Evolutionary conservation across 2,797 vertebrate species (phyloP), one percentile per base, ranked within the genome.

Genomic region (Astyanax mexicanus): DNA sequence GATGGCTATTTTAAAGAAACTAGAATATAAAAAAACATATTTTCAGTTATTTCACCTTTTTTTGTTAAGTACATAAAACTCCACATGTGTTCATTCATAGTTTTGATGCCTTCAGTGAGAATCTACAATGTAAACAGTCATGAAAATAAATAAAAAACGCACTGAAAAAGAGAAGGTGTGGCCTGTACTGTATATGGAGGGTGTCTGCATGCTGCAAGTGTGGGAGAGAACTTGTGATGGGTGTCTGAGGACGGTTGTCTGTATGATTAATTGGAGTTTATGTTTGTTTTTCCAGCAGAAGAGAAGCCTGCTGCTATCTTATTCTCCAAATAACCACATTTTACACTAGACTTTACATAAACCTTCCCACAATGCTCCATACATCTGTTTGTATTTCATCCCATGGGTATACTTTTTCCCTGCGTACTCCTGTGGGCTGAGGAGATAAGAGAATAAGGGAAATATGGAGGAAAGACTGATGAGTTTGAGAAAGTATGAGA

Each of bases 261-360:
- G 23, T 61, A 58, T 65, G 35, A 65, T 66, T 45, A 49, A 74
- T 80, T 64, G 15, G 68, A 69, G 45, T 69, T 51, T 57, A 10
- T 72, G 35, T 75, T 78, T 77, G 37, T 80, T 70, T 57, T 72
- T 62, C 37, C 15, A 58, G 32, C 11, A 62, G 45, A 13, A 76
- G 67, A 67, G 69, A 55, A 44, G 32, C 62, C 54, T 66, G 42
- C 21, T 62, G 61, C 9, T 12, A 44, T 75, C 72, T 69, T 23
- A n/a, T 69, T 58, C 78, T 65, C 55, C 32, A 17, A 42, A 69
- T 68, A 61, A 55, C 29, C 47, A 44, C 42, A 72, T 55, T 70
- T 77, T 70, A 77, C 47, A 69, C 4, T 51, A 62, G 8, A 61
- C 35, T 42, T 42, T 45, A 45, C 75, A 65, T 52, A 69, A 75